Conservation (phyloP, 2,888 invertebrate genomes). For the Emmelina monodactyla region DNA sequence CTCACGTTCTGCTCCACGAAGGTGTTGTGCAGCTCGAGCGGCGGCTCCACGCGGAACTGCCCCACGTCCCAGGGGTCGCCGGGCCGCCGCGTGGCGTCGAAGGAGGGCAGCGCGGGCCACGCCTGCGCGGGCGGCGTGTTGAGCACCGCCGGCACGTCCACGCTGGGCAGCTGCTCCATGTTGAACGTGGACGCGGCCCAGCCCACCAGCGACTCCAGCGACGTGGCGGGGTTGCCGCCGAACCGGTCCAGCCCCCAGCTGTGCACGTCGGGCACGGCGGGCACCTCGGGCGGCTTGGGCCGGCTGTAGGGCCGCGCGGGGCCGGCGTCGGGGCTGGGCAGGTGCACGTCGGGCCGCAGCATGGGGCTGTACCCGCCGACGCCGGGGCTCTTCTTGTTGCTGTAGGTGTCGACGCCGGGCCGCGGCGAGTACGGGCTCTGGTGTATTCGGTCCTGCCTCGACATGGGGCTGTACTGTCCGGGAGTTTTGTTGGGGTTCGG, state of each 20-base stretch:
- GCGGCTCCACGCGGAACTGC: constrained; percentile 50
- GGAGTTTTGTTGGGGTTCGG: constrained; percentile 42
- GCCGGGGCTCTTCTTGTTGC: constrained; percentile 43
- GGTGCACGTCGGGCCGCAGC: constrained; percentile 47
- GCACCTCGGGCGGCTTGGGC: constrained; percentile 28
- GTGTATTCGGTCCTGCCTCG: constrained; percentile 45
- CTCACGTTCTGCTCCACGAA: constrained; percentile 47
- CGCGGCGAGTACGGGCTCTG: constrained; percentile 53
- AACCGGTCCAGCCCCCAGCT: constrained; percentile 42
- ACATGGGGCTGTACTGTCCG: constrained; percentile 55
- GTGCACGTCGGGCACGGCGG: constrained; percentile 30
- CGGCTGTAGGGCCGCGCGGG: constrained; percentile 31
- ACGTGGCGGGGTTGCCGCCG: constrained; percentile 24
- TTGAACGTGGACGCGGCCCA: constrained; percentile 35
- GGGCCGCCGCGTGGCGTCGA: constrained; percentile 29
- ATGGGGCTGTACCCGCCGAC: constrained; percentile 51
- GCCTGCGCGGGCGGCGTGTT: constrained; percentile 41
- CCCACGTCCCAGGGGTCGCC: constrained; percentile 45
- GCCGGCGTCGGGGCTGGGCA: constrained; percentile 44
- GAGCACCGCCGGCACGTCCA: constrained; percentile 29
- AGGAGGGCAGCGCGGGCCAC: constrained; percentile 40
- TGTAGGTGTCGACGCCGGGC: constrained; percentile 44
- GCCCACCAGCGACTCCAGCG: constrained; percentile 37
- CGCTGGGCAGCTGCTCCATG: constrained; percentile 21
- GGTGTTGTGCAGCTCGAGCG: constrained; percentile 39